These are phyloP conservation scores for Tyrannus savana DNA, from an alignment of 2,113 vertebrate genomes.

Conservation along the genomic window DNA sequence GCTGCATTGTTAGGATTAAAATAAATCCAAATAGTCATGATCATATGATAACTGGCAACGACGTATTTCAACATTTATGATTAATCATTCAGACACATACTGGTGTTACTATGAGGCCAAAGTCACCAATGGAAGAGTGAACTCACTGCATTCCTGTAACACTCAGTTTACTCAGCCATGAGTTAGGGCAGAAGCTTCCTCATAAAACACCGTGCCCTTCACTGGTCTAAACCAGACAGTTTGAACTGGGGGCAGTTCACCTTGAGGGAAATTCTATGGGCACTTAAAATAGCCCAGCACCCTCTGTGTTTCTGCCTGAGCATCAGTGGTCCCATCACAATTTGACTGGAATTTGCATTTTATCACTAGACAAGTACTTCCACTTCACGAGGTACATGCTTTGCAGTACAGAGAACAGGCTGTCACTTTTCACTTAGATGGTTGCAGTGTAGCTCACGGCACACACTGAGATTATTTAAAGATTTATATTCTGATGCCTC, in stretches of 20 bases:
- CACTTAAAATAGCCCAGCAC: neutral
- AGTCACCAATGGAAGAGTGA: neutral
- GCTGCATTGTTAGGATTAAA: neutral
- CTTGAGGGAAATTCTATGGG: neutral
- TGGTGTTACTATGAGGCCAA: neutral
- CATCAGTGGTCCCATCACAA: neutral
- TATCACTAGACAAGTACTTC: neutral
- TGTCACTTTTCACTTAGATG: neutral
- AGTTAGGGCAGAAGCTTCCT: neutral
- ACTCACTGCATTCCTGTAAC: neutral
- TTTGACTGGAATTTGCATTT: conserved; percentile 2
- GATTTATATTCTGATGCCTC: neutral
- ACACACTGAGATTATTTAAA: neutral
- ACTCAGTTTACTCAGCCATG: neutral
- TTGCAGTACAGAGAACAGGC: neutral
- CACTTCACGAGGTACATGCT: neutral
- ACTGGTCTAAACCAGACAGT: neutral
- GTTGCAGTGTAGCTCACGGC: neutral
- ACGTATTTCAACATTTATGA: neutral
- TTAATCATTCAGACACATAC: neutral
- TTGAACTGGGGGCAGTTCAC: neutral
- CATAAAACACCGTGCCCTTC: neutral
- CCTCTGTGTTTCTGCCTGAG: neutral
- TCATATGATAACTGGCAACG: neutral
- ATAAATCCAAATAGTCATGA: neutral